Conservation (phyloP, 2,113 vertebrate species). For the Psilopogon haemacephalus region DNA sequence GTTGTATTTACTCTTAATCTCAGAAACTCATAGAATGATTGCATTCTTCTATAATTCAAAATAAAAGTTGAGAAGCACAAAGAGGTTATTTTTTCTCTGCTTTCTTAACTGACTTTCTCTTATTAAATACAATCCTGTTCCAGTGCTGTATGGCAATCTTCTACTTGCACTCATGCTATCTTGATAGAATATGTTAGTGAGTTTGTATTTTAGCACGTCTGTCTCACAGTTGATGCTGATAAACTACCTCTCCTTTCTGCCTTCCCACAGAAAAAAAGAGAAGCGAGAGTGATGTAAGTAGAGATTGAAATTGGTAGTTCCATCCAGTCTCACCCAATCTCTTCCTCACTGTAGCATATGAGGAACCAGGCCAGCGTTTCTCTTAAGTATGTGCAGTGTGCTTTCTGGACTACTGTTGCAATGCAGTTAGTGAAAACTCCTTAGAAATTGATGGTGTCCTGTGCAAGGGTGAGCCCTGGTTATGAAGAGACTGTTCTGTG, state of each 20-base stretch:
- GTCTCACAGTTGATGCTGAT: neutral
- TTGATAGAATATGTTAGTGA: neutral
- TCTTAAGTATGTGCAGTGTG: rapidly evolving
- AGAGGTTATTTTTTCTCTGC: neutral
- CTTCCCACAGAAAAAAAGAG: neutral
- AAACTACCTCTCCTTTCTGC: neutral
- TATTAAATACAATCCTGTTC: neutral
- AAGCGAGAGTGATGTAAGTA: neutral
- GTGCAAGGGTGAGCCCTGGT: neutral
- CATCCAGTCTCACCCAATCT: neutral
- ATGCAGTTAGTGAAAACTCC: neutral
- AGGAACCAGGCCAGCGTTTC: neutral
- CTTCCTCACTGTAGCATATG: neutral
- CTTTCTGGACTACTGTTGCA: neutral
- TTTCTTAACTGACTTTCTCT: neutral
- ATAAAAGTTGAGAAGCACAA: neutral
- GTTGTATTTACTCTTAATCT: neutral
- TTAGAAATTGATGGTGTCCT: neutral
- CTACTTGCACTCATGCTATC: neutral
- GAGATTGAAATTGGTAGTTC: neutral
- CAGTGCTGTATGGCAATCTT: neutral
- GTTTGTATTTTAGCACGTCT: neutral
- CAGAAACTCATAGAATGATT: neutral
- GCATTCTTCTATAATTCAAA: neutral
- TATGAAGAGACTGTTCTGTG: neutral